A percentile compares a stretch with the other conserved stretches of the same genome.
phyloP scores from a whole-genome alignment of 2,113 vertebrate genomes.

The Aldabrachelys gigantea region DNA sequence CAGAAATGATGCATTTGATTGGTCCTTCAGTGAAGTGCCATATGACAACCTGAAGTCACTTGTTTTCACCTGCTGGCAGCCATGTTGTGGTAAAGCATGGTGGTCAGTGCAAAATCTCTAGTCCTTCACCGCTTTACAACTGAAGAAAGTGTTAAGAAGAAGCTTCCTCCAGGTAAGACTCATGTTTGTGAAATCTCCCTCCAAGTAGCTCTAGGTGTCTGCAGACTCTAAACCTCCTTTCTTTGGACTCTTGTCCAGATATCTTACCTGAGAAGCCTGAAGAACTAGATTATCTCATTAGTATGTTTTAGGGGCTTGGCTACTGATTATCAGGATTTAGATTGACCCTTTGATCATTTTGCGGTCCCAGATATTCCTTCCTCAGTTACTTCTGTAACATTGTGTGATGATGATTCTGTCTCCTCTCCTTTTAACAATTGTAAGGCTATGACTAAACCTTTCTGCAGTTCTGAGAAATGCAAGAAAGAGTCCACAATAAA shows the following conservation, averaged over 20 bases:
- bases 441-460: accelerated
- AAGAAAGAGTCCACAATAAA: background rate
- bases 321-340: background rate
- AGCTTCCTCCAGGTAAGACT: background rate
- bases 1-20: background rate
- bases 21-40: background rate
- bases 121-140: background rate
- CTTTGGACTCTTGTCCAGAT: background rate
- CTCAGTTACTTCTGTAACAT: background rate
- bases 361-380: background rate
- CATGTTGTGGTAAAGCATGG: background rate
- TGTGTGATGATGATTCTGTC: background rate
- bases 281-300: background rate
- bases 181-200: background rate
- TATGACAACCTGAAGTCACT: background rate
- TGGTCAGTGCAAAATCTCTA: background rate
- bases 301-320: background rate
- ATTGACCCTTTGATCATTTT: background rate
- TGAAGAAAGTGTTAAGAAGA: background rate
- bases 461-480: background rate
- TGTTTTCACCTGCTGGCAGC: background rate
- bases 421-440: background rate
- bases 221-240: background rate
- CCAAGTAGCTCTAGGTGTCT: background rate
- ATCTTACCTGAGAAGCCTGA: background rate